Base-by-base conservation (phyloP, 2,113 vertebrate genomes). In the Epinephelus lanceolatus region DNA sequence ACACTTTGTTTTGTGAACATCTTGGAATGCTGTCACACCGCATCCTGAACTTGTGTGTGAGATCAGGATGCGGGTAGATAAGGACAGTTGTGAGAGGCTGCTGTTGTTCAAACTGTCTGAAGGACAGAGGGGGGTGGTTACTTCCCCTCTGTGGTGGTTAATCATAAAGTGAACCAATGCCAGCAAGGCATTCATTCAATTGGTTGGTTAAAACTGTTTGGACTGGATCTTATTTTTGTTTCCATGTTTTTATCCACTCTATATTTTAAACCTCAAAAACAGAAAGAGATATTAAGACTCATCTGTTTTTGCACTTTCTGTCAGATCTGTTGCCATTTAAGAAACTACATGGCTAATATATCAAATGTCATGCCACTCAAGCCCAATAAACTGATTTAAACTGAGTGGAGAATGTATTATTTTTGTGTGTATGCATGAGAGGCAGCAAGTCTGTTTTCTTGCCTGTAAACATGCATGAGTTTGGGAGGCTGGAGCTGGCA, bases 381-480 rank as follows among this genome's bases (percentile, higher is more conserved):
- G 13, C 52, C 23, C 66, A 76, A 25, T 40, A 56, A 76, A 71
- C 27, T 69, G 30, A 42, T 76, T 76, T 55, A 40, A 80, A 60
- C 49, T 67, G 74, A 52, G 70, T 70, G 76, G 69, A 33, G 66
- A 59, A 19, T 0, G 0, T 27, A 8, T 70, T 78, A 59, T 80
- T 87, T 78, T 37, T 76, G 25, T 71, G 23, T 68, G 63, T 37
- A 68, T 70, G 59, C 57, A 77, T 21, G 30, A 74, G 37, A 70
- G 17, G 74, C 9, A 51, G 51, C 4, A 19, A 71, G 60, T 89
- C 71, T 80, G 83, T 71, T 80, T 76, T 93, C 78, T 72, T 88
- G 78, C 60, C 56, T 76, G 69, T 71, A 72, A 89, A 88, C 84
- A 86, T 71, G 76, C 67, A 51, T 81, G 81, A 80, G 81, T 86